Base-by-base conservation (phyloP, 2,113 vertebrate species). In the Grallaria varia region DNA sequence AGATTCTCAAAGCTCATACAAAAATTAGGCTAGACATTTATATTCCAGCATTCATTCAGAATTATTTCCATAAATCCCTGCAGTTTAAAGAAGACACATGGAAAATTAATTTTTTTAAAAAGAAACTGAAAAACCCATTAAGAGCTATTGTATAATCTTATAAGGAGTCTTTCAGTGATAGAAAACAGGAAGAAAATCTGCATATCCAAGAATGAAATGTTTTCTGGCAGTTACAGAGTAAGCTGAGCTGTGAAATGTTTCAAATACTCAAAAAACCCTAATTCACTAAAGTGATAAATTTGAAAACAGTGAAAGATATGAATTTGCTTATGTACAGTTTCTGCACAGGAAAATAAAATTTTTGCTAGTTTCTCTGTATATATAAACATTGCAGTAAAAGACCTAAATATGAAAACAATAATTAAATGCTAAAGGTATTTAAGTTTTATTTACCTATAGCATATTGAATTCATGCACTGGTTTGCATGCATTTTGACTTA, bases 241-340 rank as follows among this genome's bases (percentile, higher is more conserved):
- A 64, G 22, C 8, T 50, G 47, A 75, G 27, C 62, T 84, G 76
- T 52, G 64, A 47, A 89, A 64, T 33, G 27, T 73, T 86, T 89
- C 78, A n/a, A 37, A 55, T 59, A 53, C 52, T 71, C 16, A 79
- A 67, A 87, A 94, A 87, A 20, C 14, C 27, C 7, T 22, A 77
- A 84, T 40, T 91, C 33, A 76, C 68, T 66, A 35, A 87, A 81
- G 68, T 89, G n/a, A 50, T 42, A 23, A 37, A 82, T 33, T 60
- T 95, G 66, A 76, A 94, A 87, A 53, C 20, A 55, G 33, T 67
- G 47, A 64, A 45, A 89, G 62, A 92, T 49, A 42, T 63, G 84
- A 88, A 45, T 92, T 77, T 96, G 80, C 73, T 91, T 95, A 89
- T 56, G 19, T 93, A 78, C 22, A 81, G 59, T 30, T 75, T 50